phyloP scores from a whole-genome alignment of 2,797 vertebrate species.

The Gymnothorax javanicus region DNA sequence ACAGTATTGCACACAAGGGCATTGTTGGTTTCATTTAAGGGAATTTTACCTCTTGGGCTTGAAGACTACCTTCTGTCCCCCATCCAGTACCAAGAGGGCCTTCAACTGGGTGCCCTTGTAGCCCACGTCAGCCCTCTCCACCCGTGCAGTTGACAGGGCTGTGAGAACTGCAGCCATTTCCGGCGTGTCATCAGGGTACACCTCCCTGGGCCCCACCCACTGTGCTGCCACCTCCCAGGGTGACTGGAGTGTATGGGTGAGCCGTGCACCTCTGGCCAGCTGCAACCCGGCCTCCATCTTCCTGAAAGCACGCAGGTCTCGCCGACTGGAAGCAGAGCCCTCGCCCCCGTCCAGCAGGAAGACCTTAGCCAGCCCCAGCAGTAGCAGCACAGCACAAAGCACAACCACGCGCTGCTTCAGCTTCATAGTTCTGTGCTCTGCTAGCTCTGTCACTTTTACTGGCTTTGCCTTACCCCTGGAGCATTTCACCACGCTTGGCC shows the following conservation, averaged over 20 bases:
- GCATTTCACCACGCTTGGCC: slow-evolving; percentile 57
- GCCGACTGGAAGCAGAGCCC: slow-evolving; percentile 86
- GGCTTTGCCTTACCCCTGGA: slow-evolving; percentile 57
- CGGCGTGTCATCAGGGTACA: slow-evolving; percentile 94
- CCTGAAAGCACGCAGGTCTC: slow-evolving; percentile 91
- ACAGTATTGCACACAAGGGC: background rate
- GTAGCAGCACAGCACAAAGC: slow-evolving; percentile 89
- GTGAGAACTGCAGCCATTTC: slow-evolving; percentile 92
- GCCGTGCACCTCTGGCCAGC: slow-evolving; percentile 82
- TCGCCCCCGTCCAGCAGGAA: slow-evolving; percentile 95
- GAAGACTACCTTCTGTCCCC: slow-evolving; percentile 98
- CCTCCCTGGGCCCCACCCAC: slow-evolving; percentile 96
- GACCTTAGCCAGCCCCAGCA: slow-evolving; percentile 97
- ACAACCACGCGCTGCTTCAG: slow-evolving; percentile 96
- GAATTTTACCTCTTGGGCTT: slow-evolving; percentile 90
- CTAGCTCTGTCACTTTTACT: slow-evolving; percentile 39
- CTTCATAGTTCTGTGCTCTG: slow-evolving; percentile 83
- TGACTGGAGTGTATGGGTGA: slow-evolving; percentile 93
- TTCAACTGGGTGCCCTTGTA: slow-evolving; percentile 98
- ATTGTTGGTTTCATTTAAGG: background rate
- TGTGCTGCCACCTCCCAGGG: slow-evolving; percentile 97
- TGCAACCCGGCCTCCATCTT: slow-evolving; percentile 87
- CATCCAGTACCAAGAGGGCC: slow-evolving; percentile 91
- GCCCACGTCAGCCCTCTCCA: slow-evolving; percentile 91
- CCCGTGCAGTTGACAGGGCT: slow-evolving; percentile 82